Evolutionary conservation across 2,888 invertebrate genomes (phyloP).

Genomic region (Lasioglossum leucozonium): DNA sequence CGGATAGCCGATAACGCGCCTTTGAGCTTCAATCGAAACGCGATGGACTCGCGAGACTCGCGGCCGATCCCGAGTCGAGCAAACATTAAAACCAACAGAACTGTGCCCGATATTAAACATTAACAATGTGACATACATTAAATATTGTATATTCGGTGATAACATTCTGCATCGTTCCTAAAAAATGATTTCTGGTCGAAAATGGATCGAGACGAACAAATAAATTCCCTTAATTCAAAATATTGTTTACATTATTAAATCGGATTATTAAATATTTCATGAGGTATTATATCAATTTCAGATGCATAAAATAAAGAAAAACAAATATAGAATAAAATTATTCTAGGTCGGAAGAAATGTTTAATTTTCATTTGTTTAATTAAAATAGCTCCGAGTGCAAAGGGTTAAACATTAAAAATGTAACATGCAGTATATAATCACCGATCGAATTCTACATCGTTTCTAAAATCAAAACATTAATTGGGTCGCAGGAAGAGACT

Average conservation of each 20-base stretch:
- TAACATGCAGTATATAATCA: not conserved
- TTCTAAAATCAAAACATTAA: not conserved
- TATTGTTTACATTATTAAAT: too few relatives aligned
- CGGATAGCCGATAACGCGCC: conserved; percentile 48
- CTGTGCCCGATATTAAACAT: not conserved
- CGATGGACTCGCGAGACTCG: conserved; percentile 2
- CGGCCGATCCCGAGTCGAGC: not conserved
- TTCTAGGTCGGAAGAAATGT: too few relatives aligned
- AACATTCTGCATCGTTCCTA: not conserved
- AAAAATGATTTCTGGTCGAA: not conserved
- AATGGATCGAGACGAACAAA: too few relatives aligned
- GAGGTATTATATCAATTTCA: too few relatives aligned
- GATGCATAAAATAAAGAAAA: too few relatives aligned
- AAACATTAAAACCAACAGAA: not conserved
- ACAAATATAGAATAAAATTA: too few relatives aligned
- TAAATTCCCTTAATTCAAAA: too few relatives aligned
- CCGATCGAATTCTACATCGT: not conserved
- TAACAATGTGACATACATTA: not conserved
- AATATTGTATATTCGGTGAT: not conserved
- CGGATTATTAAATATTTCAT: too few relatives aligned
- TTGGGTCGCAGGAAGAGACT: not conserved
- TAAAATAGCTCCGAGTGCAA: too few relatives aligned
- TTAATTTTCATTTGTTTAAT: too few relatives aligned
- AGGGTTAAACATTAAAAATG: not conserved
- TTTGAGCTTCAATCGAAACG: conserved; percentile 44